Evolutionary conservation across 2,888 invertebrate species (phyloP).

Genomic region (Patella caerulea): DNA sequence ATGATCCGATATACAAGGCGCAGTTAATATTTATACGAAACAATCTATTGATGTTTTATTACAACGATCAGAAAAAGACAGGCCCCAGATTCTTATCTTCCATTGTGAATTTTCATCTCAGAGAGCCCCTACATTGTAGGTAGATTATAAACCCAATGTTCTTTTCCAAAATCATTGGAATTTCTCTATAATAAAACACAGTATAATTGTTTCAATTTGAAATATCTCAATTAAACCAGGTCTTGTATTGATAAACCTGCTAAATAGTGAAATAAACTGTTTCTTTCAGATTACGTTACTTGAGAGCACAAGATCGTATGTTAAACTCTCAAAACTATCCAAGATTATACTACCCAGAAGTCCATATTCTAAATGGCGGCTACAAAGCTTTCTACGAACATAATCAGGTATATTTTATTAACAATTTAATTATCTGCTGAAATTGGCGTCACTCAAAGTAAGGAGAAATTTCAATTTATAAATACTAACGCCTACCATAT

Average conservation of each 20-base stretch:
- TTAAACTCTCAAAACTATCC: slow-evolving; percentile 87
- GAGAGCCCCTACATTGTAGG: slow-evolving; percentile 83
- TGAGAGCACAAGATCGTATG: slow-evolving; percentile 86
- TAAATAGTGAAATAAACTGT: too few relatives aligned
- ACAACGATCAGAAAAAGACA: slow-evolving; percentile 36
- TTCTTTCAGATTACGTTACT: slow-evolving; percentile 80
- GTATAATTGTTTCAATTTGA: not conserved
- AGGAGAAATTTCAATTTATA: not conserved
- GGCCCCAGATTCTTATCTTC: slow-evolving; percentile 86
- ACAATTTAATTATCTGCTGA: not conserved
- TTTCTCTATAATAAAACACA: not conserved
- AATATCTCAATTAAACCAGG: not conserved
- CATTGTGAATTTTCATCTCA: slow-evolving; percentile 99
- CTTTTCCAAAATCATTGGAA: not conserved
- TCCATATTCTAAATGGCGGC: slow-evolving; percentile 91
- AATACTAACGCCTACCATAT: not conserved
- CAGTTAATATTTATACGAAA: slow-evolving; percentile 86
- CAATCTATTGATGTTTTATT: slow-evolving; percentile 76
- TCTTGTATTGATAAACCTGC: not conserved
- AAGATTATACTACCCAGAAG: slow-evolving; percentile 87
- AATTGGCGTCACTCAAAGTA: not conserved
- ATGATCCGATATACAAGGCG: too few relatives aligned
- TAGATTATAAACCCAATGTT: slow-evolving; percentile 48
- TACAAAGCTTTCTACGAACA: slow-evolving; percentile 85
- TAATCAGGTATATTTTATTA: slow-evolving; percentile 67